Base-by-base conservation (phyloP, 2,888 invertebrate genomes). In the Lasioglossum villosulum region DNA sequence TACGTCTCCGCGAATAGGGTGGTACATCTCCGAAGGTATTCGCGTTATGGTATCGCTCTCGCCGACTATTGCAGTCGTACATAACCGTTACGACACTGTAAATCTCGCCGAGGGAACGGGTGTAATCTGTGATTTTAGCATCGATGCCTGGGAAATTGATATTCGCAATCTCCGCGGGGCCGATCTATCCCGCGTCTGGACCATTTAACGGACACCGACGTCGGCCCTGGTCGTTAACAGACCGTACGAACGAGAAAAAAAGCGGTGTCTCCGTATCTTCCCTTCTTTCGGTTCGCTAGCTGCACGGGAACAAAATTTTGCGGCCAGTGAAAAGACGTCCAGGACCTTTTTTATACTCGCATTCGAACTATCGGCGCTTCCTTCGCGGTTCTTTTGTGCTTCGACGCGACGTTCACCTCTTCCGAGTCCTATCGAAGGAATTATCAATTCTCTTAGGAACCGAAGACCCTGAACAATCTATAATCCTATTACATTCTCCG, bases 181-280 rank as follows among this genome's bases (percentile, higher is more conserved):
- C 82, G 82, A 85, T 89, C 83, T 82, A 81, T 87, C 84, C 80
- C 81, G 86, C 78, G 83, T 82, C 84, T 86, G 89, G 86, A 81
- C 90, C 90, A 90, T 92, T 93, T 91, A 89, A 88, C 84, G 84
- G 84, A 73, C 82, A 82, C 59, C 81, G 77, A 85, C 75, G 45
- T 59, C 70, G 80, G 66, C 81, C 82, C 74, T 75, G 89, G 86
- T 90, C 91, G 92, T 92, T 92, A 92, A 90, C 85, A 75, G 56
- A 56, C n/a, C n/a, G 85, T 73, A 80, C 70, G 8, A 59, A 77
- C 59, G 52, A 71, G 80, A 87, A 82, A 89, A 86, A 85, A 90
- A 83, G 66, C n/a, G 12, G 56, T 56, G 52, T 59, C 71, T 27
- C 66, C 79, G 76, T 89, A 90, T 90, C 87, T 89, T 30, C 83